Base-by-base conservation (phyloP, 2,797 vertebrate species). In the Anguilla pacifica region DNA sequence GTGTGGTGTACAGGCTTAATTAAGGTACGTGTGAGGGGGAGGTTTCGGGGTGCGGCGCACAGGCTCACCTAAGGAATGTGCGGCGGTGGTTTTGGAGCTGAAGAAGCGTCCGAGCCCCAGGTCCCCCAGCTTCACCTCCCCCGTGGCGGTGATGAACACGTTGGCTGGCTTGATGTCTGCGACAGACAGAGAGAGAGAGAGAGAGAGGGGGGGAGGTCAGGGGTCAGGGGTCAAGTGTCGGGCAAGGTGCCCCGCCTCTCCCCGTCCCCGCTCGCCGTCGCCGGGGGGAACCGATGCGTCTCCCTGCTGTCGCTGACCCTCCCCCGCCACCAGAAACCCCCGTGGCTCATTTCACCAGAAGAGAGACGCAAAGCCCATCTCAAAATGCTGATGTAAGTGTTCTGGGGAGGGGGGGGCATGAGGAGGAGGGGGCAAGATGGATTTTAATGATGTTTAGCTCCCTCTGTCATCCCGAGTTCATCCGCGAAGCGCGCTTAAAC, bases 141-240 rank as follows among this genome's bases (percentile, higher is more conserved):
- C 97, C 0, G 96, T 96, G 89, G 97, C 96, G 10, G 96, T 97
- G 91, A 97, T 97, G 92, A 97, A 97, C 91, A 97, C 96, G 0
- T 97, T 97, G 92, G 97, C 97, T n/a, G 97, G 97, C 91, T 97
- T 97, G 94, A 97, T 97, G 93, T 97, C 97, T 97, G 94, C 46
- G 88, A 93, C 86, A 89, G 89, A n/a, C n/a, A 92, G 87, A 88
- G 15, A 86, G 70, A 31, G 84, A 9, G 49, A 9, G 6, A 91
- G 87, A 88, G 57, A 85, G 55, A 22, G 64, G 9, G 22, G 22
- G 25, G 57, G 13, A 51, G 70, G 4, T 81, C 39, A 81, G 53
- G 55, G 25, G 1, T 53, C 17, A 17, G 28, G n/a, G n/a, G 25
- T 77, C 13, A 43, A 6, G 9, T 39, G 74, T 46, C 74, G 22